Percentiles rank a stretch among this genome's conserved stretches.
phyloP scores from a whole-genome alignment of 1,140 invertebrate genomes.

The Anthonomus grandis region DNA sequence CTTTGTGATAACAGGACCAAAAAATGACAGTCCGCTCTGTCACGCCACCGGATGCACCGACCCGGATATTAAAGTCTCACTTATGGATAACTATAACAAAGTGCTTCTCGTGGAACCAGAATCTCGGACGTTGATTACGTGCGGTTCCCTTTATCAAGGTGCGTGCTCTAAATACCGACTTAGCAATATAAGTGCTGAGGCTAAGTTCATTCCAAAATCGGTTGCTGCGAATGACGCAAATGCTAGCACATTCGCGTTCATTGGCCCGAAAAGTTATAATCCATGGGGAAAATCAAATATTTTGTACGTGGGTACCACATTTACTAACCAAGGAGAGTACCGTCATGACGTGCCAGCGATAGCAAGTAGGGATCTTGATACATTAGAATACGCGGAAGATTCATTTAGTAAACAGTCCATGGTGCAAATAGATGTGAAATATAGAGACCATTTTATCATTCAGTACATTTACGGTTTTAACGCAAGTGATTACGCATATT shows the following conservation, averaged over 20 bases:
- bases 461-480: constrained; percentile 96
- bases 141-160: constrained; percentile 84
- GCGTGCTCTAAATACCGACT: constrained; percentile 84
- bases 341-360: constrained; percentile 93
- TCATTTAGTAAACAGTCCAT: constrained; percentile 84
- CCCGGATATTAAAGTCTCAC: constrained; percentile 61
- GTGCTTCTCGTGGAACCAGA: constrained; percentile 84
- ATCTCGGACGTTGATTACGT: constrained; percentile 76
- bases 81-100: constrained; percentile 88
- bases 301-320: constrained; percentile 91
- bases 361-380: constrained; percentile 76
- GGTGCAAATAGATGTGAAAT: constrained; percentile 90
- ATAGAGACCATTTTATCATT: constrained; percentile 90
- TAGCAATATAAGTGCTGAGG: constrained; percentile 71
- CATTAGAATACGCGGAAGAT: constrained; percentile 74
- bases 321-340: constrained; percentile 88
- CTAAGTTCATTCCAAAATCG: constrained; percentile 72
- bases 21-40: constrained; percentile 81
- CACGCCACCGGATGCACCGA: constrained; percentile 77
- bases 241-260: constrained; percentile 91
- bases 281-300: constrained; percentile 74
- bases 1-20: constrained; percentile 66
- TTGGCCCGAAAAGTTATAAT: constrained; percentile 84
- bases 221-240: constrained; percentile 89
- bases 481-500: constrained; percentile 91